Conservation (phyloP, 37 sponge, comb jelly and placozoan species). For the Theonella swinhoei region DNA sequence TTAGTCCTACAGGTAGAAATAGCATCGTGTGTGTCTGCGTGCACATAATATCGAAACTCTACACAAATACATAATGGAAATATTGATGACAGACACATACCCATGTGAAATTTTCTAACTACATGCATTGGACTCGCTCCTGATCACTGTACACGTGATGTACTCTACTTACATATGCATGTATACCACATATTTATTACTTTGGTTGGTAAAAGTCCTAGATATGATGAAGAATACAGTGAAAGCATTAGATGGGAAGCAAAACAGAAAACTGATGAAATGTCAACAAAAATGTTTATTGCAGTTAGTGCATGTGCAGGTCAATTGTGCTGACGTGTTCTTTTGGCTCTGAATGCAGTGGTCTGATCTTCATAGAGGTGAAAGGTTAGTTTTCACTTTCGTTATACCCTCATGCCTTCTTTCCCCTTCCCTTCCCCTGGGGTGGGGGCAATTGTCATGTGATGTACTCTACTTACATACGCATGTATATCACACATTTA, state of each 20-base stretch:
- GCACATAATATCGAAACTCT: no score
- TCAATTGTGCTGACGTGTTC: conserved; percentile 7
- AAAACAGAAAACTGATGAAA: neutral
- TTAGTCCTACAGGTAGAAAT: no score
- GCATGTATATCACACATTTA: neutral
- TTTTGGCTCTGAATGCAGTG: conserved; percentile 38
- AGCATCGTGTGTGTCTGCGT: no score
- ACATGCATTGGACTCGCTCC: no score
- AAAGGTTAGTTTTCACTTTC: conserved; percentile 51
- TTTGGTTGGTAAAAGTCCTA: neutral
- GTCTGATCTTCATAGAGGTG: conserved; percentile 52
- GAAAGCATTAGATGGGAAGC: neutral
- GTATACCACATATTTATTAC: neutral
- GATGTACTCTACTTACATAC: no score
- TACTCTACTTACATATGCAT: no score
- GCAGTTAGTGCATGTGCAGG: neutral
- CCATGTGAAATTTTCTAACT: no score
- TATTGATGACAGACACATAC: no score
- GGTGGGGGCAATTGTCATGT: no score
- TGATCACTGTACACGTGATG: no score
- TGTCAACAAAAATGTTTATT: neutral
- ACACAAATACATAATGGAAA: no score
- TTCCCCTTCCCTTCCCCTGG: no score
- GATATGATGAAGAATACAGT: neutral
- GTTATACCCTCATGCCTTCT: conserved; percentile 30